Evolutionary conservation across 1,140 invertebrate genomes (phyloP).

Genomic region (Notospermus geniculatus): DNA sequence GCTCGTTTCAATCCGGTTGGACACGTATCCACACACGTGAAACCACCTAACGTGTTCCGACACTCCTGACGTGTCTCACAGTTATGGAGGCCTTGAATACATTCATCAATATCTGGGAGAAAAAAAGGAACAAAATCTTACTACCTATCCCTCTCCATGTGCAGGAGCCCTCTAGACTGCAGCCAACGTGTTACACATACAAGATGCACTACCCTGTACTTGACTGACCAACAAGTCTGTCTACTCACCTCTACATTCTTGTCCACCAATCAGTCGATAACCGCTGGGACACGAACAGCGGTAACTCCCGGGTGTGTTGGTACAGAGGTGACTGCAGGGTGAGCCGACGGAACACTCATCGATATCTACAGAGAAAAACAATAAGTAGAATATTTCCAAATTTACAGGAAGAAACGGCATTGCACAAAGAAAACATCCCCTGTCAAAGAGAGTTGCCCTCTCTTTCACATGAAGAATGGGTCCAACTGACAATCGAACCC

Average conservation of each 20-base stretch:
- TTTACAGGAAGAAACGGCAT: too few species aligned
- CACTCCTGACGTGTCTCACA: constrained; percentile 61
- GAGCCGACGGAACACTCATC: constrained; percentile 58
- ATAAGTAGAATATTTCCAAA: too few species aligned
- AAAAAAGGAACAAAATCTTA: too few species aligned
- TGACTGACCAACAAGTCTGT: too few species aligned
- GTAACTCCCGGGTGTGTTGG: constrained; percentile 62
- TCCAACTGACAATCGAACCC: too few species aligned
- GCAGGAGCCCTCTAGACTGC: too few species aligned
- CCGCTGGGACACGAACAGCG: constrained; percentile 66
- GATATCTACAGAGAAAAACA: constrained; percentile 52
- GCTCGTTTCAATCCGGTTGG: constrained; percentile 42
- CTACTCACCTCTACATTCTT: constrained; percentile 29
- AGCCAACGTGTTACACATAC: too few species aligned
- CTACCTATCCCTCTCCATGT: too few species aligned
- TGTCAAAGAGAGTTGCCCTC: too few species aligned
- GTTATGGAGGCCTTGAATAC: constrained; percentile 35
- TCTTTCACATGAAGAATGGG: too few species aligned
- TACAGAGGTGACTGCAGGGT: constrained; percentile 60
- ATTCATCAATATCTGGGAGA: constrained; percentile 53
- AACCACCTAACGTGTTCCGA: constrained; percentile 79
- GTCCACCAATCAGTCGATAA: constrained; percentile 20
- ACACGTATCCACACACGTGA: constrained; percentile 69
- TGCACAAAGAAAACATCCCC: too few species aligned
- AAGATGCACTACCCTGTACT: too few species aligned